Evolutionary conservation across 2,113 vertebrate species (phyloP).

Genomic region (Calypte anna): DNA sequence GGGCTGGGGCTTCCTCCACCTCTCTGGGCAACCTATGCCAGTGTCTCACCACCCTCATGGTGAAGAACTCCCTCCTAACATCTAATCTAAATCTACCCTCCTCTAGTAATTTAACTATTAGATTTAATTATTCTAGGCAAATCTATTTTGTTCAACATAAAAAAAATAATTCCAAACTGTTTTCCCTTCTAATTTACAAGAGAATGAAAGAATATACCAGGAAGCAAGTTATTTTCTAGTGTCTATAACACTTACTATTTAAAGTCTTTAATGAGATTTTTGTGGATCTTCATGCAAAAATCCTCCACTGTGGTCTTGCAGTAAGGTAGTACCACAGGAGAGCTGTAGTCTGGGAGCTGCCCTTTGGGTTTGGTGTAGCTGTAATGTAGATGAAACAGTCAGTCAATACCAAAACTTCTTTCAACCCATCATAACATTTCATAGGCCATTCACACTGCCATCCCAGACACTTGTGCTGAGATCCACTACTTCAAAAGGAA

Average conservation of each 20-base stretch:
- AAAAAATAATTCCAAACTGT: not conserved
- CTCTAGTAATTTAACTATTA: not conserved
- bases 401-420: not conserved
- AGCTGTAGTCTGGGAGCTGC: conserved; percentile 95
- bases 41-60: no score
- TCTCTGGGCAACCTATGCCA: no score
- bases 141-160: not conserved
- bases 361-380: conserved; percentile 99
- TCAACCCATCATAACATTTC: not conserved
- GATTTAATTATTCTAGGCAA: not conserved
- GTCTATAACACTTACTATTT: conserved; percentile 90
- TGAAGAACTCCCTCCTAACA: no score
- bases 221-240: not conserved
- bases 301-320: conserved; percentile 91
- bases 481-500: not conserved
- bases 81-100: no score
- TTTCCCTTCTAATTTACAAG: not conserved
- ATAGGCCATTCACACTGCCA: not conserved
- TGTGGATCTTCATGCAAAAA: conserved; percentile 98
- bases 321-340: conserved; percentile 92
- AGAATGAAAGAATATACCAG: not conserved
- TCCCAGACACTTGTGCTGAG: fast-evolving
- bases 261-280: conserved; percentile 97
- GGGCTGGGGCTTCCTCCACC: no score
- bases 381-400: conserved; percentile 15